Evolutionary conservation across 2,888 invertebrate species (phyloP).

Genomic region (Meliscaeva auricollis): DNA sequence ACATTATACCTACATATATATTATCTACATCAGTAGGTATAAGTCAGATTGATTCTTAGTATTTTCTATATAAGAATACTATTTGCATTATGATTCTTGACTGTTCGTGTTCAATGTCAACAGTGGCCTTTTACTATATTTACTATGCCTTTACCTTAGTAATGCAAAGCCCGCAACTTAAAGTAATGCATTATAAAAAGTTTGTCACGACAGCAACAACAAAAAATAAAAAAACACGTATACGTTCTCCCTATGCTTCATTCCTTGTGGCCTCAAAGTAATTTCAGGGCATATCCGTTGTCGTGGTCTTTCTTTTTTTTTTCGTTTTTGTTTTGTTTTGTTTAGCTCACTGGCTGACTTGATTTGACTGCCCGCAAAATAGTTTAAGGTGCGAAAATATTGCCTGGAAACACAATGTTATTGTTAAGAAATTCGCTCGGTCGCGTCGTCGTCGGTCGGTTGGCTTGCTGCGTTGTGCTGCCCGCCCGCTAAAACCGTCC

Average conservation of each 20-base stretch:
- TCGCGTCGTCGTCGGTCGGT: slow-evolving; percentile 1
- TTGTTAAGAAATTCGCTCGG: slow-evolving; percentile 54
- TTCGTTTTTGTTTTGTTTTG: neutral
- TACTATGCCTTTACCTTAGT: neutral
- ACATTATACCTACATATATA: neutral
- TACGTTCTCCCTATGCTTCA: slow-evolving; percentile 3
- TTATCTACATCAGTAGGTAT: neutral
- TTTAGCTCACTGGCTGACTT: neutral
- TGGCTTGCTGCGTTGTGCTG: neutral
- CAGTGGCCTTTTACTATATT: slow-evolving; percentile 38
- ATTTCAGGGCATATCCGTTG: slow-evolving; percentile 27
- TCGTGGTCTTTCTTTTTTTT: neutral
- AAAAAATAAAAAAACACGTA: slow-evolving; percentile 8
- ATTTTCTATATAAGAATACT: neutral
- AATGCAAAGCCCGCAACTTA: slow-evolving; percentile 3
- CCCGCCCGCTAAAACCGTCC: slow-evolving; percentile 18
- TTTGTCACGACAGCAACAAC: slow-evolving; percentile 30
- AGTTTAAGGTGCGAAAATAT: slow-evolving; percentile 69
- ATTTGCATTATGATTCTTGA: slow-evolving; percentile 17
- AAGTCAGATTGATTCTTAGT: slow-evolving; percentile 34
- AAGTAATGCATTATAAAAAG: slow-evolving; percentile 25
- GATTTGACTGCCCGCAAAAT: slow-evolving; percentile 38
- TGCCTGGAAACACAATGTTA: slow-evolving; percentile 70
- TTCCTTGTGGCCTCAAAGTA: slow-evolving; percentile 10
- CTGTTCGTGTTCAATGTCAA: slow-evolving; percentile 49